Evolutionary conservation across 2,888 invertebrate genomes (phyloP), one percentile per base, ranked within the genome.

Genomic region (Cremastobaeus sp.): DNA sequence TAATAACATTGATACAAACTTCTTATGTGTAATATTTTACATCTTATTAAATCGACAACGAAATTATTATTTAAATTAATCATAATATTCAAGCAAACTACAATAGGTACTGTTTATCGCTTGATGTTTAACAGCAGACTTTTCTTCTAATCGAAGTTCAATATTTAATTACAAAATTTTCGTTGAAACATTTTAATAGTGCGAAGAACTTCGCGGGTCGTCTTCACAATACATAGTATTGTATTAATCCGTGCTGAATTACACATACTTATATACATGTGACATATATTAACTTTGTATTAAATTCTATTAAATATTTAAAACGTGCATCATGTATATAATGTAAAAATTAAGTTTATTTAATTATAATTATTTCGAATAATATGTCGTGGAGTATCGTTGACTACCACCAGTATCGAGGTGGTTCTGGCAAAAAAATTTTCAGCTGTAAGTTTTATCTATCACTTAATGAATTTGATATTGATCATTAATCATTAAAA

Each of bases 1-100:
- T 76, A 79, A 81, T 83, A 81, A 82, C 81, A 82, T 79, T 79
- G 78, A 82, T 82, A 82, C 79, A 81, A 82, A 81, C 81, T 82
- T 78, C 62, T 76, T 76, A 77, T 78, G 78, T 75, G 77, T 79
- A 79, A 74, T 77, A 76, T 72, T 76, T 71, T 28, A 77, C 71
- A 74, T 77, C 76, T 75, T 78, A 81, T 78, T 78, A 76, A 77
- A 73, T 77, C 77, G 76, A 77, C 76, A 74, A 76, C 77, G 30
- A 65, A 41, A 59, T 54, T 45, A 43, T 55, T 21, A 48, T 48
- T n/a, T 8, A n/a, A 37, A 37, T 12, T 15, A 37, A 37, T 45
- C 12, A 2, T 20, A 20, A 1, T 28, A 20, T 25, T 11, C 15
- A 25, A n/a, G n/a, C n/a, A n/a, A n/a, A n/a, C n/a, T n/a, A n/a